phyloP scores from a whole-genome alignment of 2,113 vertebrate species.

The Phaethornis superciliosus region DNA sequence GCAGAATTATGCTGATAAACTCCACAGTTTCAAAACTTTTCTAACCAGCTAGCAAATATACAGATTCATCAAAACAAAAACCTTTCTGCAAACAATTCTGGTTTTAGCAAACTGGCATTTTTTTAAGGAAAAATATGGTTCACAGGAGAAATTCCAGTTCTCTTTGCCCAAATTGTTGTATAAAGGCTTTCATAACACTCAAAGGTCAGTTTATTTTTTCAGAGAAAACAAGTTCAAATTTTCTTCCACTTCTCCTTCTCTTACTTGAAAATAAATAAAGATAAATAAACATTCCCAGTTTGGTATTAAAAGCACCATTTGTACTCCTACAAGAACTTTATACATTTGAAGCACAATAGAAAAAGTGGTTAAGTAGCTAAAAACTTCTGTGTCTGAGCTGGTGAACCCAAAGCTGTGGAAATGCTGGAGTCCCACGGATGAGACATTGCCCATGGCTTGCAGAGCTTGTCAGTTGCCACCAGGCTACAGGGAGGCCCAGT shows the following conservation, averaged over 20 bases:
- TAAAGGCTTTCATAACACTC: slow-evolving; percentile 29
- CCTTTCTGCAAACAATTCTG: not conserved
- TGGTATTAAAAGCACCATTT: not conserved
- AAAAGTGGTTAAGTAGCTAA: not conserved
- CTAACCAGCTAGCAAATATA: not conserved
- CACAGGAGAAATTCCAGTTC: slow-evolving; percentile 4
- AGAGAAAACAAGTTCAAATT: not conserved
- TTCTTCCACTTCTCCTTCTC: not conserved
- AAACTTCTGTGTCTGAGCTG: not conserved
- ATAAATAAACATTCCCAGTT: not conserved
- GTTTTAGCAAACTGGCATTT: slow-evolving; percentile 32
- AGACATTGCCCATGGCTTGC: not conserved
- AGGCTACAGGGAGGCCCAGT: not conserved
- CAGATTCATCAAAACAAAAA: not conserved
- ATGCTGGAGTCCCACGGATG: not conserved
- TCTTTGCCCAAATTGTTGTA: slow-evolving; percentile 8
- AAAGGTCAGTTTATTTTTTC: slow-evolving; percentile 37
- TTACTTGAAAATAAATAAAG: not conserved
- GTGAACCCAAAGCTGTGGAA: not conserved
- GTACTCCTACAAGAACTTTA: not conserved
- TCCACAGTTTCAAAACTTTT: not conserved
- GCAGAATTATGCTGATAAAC: not conserved
- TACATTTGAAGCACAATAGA: not conserved
- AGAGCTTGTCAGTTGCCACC: rapidly evolving
- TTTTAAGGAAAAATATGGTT: slow-evolving; percentile 29